These are phyloP conservation scores for Pseudomyrmex cubaensis DNA, from an alignment of 1,140 invertebrate species.

Conservation along the genomic window DNA sequence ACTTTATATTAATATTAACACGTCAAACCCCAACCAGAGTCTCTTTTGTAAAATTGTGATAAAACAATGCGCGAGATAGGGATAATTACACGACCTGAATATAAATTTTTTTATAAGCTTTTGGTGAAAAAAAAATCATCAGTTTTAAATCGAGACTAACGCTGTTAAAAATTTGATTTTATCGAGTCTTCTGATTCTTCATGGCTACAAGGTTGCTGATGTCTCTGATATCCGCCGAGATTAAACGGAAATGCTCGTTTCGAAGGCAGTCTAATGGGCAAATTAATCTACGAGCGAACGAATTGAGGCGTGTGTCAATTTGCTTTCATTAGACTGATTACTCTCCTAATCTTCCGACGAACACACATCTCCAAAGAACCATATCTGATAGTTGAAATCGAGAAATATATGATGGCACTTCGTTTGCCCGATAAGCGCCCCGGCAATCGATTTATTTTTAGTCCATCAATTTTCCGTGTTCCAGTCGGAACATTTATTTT, in stretches of 20 bases:
- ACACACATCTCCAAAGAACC: not conserved
- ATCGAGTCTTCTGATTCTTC: not conserved
- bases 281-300: not conserved
- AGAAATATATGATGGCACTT: not conserved
- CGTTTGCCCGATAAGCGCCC: slow-evolving; percentile 25
- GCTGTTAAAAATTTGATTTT: not conserved
- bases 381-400: not conserved
- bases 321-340: slow-evolving; percentile 43
- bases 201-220: not conserved
- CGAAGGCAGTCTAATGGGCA: not conserved
- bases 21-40: no score
- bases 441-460: slow-evolving; percentile 33
- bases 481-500: slow-evolving; percentile 15
- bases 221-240: not conserved
- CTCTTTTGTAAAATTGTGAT: no score
- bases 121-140: not conserved
- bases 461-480: slow-evolving; percentile 19
- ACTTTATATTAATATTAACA: slow-evolving; percentile 13
- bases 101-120: slow-evolving; percentile 12
- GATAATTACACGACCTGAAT: not conserved
- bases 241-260: slow-evolving; percentile 23
- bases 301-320: slow-evolving; percentile 8
- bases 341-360: not conserved
- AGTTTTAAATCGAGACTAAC: not conserved
- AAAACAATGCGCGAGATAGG: no score